Evolutionary conservation across 2,113 vertebrate species (phyloP).

Genomic region (Aspidoscelis tigris): DNA sequence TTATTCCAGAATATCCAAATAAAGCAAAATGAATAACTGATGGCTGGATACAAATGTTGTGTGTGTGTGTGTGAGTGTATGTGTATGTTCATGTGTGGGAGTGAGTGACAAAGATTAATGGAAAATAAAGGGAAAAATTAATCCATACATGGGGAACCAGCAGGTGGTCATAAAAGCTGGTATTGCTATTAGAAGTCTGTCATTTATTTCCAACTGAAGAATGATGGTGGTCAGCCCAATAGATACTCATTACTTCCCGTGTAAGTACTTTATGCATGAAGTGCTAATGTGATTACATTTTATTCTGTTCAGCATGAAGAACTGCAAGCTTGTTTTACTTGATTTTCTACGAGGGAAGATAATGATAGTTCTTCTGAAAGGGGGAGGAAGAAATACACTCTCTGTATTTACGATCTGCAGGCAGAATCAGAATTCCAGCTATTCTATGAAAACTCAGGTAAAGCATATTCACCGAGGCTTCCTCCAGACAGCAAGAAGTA

Average conservation of each 20-base stretch:
- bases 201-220: not conserved
- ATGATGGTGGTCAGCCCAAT: not conserved
- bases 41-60: no score
- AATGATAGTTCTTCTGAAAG: not conserved
- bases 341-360: constrained; percentile 10
- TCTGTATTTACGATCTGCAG: not conserved
- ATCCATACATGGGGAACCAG: not conserved
- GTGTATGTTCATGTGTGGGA: no score
- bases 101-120: not conserved
- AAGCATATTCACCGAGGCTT: no score
- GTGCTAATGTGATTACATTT: not conserved
- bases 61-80: no score
- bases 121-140: not conserved
- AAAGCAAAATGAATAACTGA: no score
- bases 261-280: not conserved
- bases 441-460: not conserved
- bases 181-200: constrained; percentile 8
- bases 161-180: not conserved
- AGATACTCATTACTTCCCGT: not conserved
- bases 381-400: not conserved
- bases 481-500: no score
- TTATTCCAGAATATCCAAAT: no score
- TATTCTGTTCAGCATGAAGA: constrained; percentile 18
- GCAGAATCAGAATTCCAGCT: constrained; percentile 16
- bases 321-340: constrained; percentile 9